Evolutionary conservation across 2,888 invertebrate species (phyloP).

Genomic region (Cheilosia vernalis): DNA sequence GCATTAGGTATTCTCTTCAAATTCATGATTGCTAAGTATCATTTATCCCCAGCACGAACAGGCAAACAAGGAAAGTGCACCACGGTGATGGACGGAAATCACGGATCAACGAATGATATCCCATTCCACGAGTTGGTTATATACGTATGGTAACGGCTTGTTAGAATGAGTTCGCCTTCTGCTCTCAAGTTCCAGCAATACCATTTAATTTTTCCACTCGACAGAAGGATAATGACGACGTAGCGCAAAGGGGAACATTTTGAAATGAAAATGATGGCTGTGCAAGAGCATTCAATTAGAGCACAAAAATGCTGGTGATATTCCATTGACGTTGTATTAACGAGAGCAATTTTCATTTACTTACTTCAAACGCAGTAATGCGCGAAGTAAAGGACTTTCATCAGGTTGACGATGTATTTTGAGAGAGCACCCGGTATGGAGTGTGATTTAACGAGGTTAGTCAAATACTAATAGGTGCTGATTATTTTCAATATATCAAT

Average conservation of each 20-base stretch:
- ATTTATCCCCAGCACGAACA: conserved; percentile 61
- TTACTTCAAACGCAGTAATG: conserved; percentile 27
- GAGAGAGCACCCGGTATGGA: neutral
- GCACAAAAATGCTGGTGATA: conserved; percentile 44
- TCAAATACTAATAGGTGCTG: neutral
- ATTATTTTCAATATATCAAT: neutral
- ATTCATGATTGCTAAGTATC: conserved; percentile 62
- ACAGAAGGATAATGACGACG: conserved; percentile 28
- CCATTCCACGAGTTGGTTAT: neutral
- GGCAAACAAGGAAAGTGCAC: conserved; percentile 47
- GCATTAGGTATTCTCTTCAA: conserved; percentile 43
- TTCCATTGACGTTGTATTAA: conserved; percentile 24
- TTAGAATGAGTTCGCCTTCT: conserved; percentile 31
- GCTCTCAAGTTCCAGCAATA: conserved; percentile 11
- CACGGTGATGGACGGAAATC: conserved; percentile 62
- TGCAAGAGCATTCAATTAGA: conserved; percentile 60
- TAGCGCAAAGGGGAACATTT: conserved; percentile 22
- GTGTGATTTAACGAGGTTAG: neutral
- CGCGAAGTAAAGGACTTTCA: conserved; percentile 1
- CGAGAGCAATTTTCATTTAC: conserved; percentile 30
- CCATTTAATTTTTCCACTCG: conserved; percentile 54
- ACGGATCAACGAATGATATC: conserved; percentile 41
- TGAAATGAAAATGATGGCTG: conserved; percentile 45
- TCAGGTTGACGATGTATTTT: neutral
- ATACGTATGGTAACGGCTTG: conserved; percentile 39